Evolutionary conservation across 2,797 vertebrate genomes (phyloP).

Genomic region (Clarias pachynema): DNA sequence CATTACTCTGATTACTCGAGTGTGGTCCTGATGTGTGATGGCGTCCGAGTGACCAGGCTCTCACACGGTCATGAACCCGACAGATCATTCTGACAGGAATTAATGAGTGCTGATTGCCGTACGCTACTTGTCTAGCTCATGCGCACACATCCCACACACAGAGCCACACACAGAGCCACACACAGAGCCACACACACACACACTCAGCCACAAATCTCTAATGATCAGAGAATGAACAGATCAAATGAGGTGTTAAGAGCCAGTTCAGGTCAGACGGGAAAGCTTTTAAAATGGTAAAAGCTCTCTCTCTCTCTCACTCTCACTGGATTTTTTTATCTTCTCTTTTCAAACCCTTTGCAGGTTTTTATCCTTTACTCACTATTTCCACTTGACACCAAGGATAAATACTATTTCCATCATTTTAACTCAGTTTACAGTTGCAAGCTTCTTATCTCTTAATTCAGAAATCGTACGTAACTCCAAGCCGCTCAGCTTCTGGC

Average conservation of each 20-base stretch:
- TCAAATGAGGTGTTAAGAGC: conserved; percentile 9
- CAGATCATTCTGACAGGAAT: neutral
- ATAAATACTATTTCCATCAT: conserved; percentile 1
- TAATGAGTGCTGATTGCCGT: conserved; percentile 27
- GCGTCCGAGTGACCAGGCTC: neutral
- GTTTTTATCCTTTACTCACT: neutral
- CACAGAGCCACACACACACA: neutral
- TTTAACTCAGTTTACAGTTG: conserved; percentile 12
- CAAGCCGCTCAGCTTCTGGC: neutral
- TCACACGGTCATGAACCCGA: neutral
- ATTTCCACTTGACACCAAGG: neutral
- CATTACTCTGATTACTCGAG: conserved; percentile 5
- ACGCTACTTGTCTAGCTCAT: neutral
- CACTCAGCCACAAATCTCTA: neutral
- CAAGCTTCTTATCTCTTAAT: conserved; percentile 1
- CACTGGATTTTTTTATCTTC: too few species aligned
- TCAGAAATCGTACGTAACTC: neutral
- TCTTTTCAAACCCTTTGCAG: neutral
- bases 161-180: neutral
- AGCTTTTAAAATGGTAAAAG: conserved; percentile 24
- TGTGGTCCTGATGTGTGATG: neutral
- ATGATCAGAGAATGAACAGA: neutral
- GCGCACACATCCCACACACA: conserved; percentile 2
- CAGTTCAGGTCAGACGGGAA: conserved; percentile 1
- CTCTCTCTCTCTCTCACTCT: neutral